Evolutionary conservation across 2,113 vertebrate genomes (phyloP).

Genomic region (Typhlomys cinereus): DNA sequence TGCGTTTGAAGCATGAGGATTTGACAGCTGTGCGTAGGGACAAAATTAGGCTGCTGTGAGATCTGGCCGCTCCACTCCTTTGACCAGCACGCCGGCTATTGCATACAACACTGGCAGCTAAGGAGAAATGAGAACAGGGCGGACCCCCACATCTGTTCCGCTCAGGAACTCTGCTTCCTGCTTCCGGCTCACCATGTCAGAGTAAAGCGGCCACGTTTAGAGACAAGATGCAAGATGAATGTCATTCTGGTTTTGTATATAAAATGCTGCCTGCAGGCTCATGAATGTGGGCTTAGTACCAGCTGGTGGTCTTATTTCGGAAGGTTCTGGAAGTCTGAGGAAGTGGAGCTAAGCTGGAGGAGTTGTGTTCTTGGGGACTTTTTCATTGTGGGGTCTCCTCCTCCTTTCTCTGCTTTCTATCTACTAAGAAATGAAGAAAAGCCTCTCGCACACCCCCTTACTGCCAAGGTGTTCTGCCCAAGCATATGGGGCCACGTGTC

Average conservation of each 20-base stretch:
- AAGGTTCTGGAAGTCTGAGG: background rate
- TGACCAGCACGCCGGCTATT: conserved; percentile 56
- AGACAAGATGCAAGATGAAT: background rate
- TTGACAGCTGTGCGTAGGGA: conserved; percentile 70
- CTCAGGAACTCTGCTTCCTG: background rate
- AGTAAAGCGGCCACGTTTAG: background rate
- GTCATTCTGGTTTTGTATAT: background rate
- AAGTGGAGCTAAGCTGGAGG: background rate
- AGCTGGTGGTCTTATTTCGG: background rate
- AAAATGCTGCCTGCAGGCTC: background rate
- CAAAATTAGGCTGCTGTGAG: conserved; percentile 63
- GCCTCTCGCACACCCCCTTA: background rate
- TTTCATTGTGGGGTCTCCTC: background rate
- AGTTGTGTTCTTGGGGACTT: background rate
- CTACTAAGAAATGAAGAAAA: background rate
- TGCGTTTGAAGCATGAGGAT: conserved; percentile 77
- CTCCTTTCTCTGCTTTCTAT: background rate
- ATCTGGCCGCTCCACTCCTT: conserved; percentile 54
- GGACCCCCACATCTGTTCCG: background rate
- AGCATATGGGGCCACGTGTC: no score
- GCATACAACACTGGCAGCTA: conserved; percentile 60
- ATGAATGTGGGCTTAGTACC: background rate
- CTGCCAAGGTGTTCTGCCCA: background rate
- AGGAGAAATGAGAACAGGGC: conserved; percentile 48
- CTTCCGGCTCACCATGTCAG: rapidly evolving